phyloP scores from a whole-genome alignment of 2,797 vertebrate species.

The Allobates femoralis region DNA sequence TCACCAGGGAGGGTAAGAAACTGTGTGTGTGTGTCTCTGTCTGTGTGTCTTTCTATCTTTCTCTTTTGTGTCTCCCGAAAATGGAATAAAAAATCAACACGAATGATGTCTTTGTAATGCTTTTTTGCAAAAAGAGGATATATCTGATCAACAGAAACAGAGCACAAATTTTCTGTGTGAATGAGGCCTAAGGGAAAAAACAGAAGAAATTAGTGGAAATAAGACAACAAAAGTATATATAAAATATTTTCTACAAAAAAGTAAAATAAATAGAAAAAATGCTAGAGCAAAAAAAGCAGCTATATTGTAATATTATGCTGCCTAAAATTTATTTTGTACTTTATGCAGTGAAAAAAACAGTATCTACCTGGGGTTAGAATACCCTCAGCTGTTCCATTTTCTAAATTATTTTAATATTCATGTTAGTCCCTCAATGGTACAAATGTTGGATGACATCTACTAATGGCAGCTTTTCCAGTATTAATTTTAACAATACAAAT shows the following conservation, averaged over 20 bases:
- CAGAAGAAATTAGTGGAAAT: background rate
- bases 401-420: background rate
- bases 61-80: no score
- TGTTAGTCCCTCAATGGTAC: background rate
- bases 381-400: background rate
- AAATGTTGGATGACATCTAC: background rate
- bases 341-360: background rate
- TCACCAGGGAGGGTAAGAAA: no score
- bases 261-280: background rate
- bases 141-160: no score
- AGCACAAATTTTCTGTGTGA: no score
- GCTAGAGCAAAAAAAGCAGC: background rate
- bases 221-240: no score
- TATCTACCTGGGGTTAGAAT: background rate
- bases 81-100: no score
- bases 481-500: background rate
- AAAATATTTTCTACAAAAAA: no score
- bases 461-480: background rate
- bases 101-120: no score
- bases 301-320: background rate
- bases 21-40: no score
- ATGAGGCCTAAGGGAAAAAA: no score
- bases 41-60: no score
- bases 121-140: no score
- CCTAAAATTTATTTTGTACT: background rate